phyloP scores from a whole-genome alignment of 1,140 invertebrate species.

The Bradysia coprophila region DNA sequence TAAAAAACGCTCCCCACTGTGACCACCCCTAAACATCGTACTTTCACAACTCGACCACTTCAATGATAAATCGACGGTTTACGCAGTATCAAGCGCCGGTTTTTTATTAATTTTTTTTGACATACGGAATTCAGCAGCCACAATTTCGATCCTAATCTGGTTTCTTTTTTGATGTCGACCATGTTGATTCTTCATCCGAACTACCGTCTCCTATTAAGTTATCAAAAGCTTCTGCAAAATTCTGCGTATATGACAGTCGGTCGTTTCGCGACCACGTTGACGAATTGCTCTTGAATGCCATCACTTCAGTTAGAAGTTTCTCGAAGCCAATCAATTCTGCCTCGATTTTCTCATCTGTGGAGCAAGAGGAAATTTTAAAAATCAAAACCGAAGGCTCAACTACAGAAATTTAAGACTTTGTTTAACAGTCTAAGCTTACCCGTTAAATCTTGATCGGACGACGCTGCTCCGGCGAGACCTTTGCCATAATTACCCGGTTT shows the following conservation, averaged over 20 bases:
- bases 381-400: background rate
- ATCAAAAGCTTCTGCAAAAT: slow-evolving; percentile 3
- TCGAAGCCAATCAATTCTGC: slow-evolving; percentile 3
- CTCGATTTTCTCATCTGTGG: background rate
- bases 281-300: slow-evolving; percentile 1
- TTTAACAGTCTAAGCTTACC: background rate
- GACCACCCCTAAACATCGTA: no score
- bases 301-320: slow-evolving; percentile 3
- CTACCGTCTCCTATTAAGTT: background rate
- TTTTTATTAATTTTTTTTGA: no score
- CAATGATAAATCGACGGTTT: no score
- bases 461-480: no score
- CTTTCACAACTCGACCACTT: no score
- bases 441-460: background rate
- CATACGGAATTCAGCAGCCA: no score
- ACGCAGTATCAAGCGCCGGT: no score
- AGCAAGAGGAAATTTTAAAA: background rate
- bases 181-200: background rate
- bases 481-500: no score
- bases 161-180: no score
- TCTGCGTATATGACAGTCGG: slow-evolving; percentile 2
- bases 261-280: slow-evolving; percentile 3
- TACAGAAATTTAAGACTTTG: background rate
- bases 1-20: no score
- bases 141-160: no score